phyloP scores from a whole-genome alignment of 1,140 invertebrate species.

The Onthophagus taurus region DNA sequence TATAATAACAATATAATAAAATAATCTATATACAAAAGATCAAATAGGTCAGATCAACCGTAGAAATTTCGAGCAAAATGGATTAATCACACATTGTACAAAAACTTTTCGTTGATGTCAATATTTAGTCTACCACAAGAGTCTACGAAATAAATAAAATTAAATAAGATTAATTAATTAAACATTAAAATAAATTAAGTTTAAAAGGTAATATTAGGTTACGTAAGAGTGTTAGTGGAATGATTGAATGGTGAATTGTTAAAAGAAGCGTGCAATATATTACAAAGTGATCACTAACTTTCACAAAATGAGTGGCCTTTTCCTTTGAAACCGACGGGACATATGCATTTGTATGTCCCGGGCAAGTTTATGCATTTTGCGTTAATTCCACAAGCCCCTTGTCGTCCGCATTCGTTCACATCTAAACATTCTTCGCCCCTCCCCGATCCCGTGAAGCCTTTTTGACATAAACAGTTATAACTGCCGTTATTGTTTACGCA shows the following conservation, averaged over 20 bases:
- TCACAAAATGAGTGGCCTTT: slow-evolving; percentile 59
- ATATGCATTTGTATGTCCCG: slow-evolving; percentile 86
- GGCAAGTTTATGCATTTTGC: slow-evolving; percentile 87
- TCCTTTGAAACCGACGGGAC: slow-evolving; percentile 74
- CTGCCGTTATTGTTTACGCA: slow-evolving; percentile 68
- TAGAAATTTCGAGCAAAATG: slow-evolving; percentile 4
- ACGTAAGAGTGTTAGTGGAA: too few species aligned
- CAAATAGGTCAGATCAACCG: slow-evolving; percentile 7
- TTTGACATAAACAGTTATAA: slow-evolving; percentile 64
- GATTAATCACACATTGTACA: slow-evolving; percentile 16
- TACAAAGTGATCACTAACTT: slow-evolving; percentile 55
- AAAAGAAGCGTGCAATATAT: not conserved
- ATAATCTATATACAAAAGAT: slow-evolving; percentile 8
- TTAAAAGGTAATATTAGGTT: too few species aligned
- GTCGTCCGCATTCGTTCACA: slow-evolving; percentile 57
- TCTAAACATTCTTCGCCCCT: slow-evolving; percentile 44
- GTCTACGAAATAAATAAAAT: slow-evolving; percentile 11
- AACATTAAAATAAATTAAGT: too few species aligned
- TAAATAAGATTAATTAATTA: slow-evolving; percentile 4
- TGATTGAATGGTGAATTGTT: not conserved
- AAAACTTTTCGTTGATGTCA: slow-evolving; percentile 13
- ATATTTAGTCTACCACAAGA: slow-evolving; percentile 12
- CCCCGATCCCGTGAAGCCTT: slow-evolving; percentile 54
- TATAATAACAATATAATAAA: slow-evolving; percentile 11
- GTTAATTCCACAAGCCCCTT: slow-evolving; percentile 70